Evolutionary conservation across 2,888 invertebrate species (phyloP).

Genomic region (Spodoptera littoralis): DNA sequence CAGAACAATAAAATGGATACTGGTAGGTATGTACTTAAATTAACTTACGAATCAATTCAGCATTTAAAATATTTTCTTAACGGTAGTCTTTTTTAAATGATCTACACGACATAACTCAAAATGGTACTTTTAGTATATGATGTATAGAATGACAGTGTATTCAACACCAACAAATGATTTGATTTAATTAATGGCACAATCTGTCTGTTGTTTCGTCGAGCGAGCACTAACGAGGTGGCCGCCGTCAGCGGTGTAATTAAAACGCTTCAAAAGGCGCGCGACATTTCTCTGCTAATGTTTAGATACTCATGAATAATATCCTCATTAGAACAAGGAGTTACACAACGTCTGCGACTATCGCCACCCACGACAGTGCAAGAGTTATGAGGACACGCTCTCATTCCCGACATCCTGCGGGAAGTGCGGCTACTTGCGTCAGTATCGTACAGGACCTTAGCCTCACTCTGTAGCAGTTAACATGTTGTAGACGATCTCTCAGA

Average conservation of each 20-base stretch:
- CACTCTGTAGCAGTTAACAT: conserved; percentile 63
- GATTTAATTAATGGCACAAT: conserved; percentile 71
- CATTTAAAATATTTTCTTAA: too few relatives aligned
- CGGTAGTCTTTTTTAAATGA: too few relatives aligned
- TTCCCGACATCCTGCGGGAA: conserved; percentile 88
- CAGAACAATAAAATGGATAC: conserved; percentile 3
- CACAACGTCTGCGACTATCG: conserved; percentile 75
- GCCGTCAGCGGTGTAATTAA: conserved; percentile 74
- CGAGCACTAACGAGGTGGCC: conserved; percentile 72
- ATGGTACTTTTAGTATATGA: too few relatives aligned
- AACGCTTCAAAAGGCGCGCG: conserved; percentile 67
- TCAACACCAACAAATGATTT: conserved; percentile 61
- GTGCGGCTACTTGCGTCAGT: conserved; percentile 83
- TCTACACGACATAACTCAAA: too few relatives aligned
- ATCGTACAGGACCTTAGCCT: conserved; percentile 78
- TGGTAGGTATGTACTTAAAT: too few relatives aligned
- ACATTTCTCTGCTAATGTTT: conserved; percentile 64
- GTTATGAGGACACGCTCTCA: conserved; percentile 88
- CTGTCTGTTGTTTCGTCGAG: conserved; percentile 67
- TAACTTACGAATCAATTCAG: background rate
- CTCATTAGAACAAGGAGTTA: conserved; percentile 80
- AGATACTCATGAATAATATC: conserved; percentile 82
- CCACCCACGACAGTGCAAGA: conserved; percentile 81
- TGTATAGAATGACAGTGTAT: conserved; percentile 54
- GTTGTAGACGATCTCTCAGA: conserved; percentile 81